Evolutionary conservation across 2,113 vertebrate genomes (phyloP), one percentile per base, ranked within the genome.

Genomic region (Hippotragus niger): DNA sequence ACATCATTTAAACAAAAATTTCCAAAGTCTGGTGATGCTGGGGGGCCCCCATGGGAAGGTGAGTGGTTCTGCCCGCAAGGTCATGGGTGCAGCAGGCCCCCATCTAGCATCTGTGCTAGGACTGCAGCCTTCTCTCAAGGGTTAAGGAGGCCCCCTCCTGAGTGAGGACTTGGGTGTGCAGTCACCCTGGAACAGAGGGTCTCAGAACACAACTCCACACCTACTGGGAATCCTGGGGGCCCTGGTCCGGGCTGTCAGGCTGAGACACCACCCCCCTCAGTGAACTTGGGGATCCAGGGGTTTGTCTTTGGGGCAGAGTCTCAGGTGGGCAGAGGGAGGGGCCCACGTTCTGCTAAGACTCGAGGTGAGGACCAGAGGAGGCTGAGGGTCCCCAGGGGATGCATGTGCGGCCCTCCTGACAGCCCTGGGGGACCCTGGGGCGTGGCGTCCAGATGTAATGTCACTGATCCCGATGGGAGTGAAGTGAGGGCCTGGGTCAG

Each of bases 361-460:
- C 5, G 0, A 40, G n/a, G 2, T 71, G 67, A 71, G n/a, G 67
- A 40, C 19, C n/a, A 36, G 67, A 12, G n/a, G 19, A 71, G 9
- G 36, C n/a, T 36, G 67, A 71, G n/a, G n/a, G 67, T 71, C n/a
- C 67, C n/a, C n/a, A 40, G 67, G 10, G 67, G 10, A 71, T 71
- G 67, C 67, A 40, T 71, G n/a, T 71, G 67, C 0, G 0, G 19
- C n/a, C n/a, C n/a, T 40, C 67, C 19, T 0, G 0, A 71, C n/a
- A 71, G n/a, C n/a, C n/a, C n/a, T 40, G n/a, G n/a, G 67, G 67
- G 67, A 36, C 10, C 67, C 11, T 6, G n/a, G 10, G 19, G 19
- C 1, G 0, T 12, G n/a, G 19, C 5, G 0, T 40, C 1, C 67
- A 40, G n/a, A 40, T 23, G 10, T 71, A 12, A 71, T 1, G 2